phyloP scores from a whole-genome alignment of 2,888 invertebrate genomes.

The Cataglyphis livida region DNA sequence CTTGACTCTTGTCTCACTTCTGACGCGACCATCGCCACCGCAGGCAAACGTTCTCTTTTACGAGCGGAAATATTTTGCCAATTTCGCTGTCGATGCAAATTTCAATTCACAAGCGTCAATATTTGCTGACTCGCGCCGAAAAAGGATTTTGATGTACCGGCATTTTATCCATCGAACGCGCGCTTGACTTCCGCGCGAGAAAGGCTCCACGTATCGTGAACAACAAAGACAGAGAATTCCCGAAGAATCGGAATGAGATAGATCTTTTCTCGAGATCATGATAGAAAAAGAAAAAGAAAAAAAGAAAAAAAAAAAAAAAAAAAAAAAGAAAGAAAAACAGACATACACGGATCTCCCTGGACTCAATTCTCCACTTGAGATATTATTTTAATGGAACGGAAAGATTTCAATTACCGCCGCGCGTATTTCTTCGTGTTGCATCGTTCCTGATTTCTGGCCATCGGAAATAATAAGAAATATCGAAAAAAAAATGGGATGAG shows the following conservation, averaged over 20 bases:
- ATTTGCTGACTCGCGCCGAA: constrained; percentile 73
- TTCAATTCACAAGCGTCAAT: constrained; percentile 73
- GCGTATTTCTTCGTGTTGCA: constrained; percentile 24
- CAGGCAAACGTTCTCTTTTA: constrained; percentile 65
- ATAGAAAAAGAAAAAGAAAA: constrained; percentile 4
- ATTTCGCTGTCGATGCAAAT: constrained; percentile 74
- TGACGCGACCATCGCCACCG: constrained; percentile 6
- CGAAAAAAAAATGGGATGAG: constrained; percentile 33
- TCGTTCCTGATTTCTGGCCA: constrained; percentile 12
- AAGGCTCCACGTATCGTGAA: constrained; percentile 21
- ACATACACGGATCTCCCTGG: not conserved
- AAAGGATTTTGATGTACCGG: constrained; percentile 73
- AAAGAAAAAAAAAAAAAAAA: constrained; percentile 36
- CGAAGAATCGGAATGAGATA: constrained; percentile 13
- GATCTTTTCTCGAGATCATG: constrained; percentile 9
- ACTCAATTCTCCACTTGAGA: constrained; percentile 4
- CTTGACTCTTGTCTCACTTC: constrained; percentile 25
- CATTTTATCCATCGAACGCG: constrained; percentile 61
- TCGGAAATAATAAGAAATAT: constrained; percentile 48
- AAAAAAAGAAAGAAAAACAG: too few relatives aligned
- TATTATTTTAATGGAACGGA: constrained; percentile 44
- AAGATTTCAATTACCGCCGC: constrained; percentile 44
- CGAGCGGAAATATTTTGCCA: constrained; percentile 75
- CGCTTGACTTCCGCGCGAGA: constrained; percentile 41
- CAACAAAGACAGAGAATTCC: constrained; percentile 25